Base-by-base conservation (phyloP, 1,140 invertebrate genomes). In the Drosophila funebris region DNA sequence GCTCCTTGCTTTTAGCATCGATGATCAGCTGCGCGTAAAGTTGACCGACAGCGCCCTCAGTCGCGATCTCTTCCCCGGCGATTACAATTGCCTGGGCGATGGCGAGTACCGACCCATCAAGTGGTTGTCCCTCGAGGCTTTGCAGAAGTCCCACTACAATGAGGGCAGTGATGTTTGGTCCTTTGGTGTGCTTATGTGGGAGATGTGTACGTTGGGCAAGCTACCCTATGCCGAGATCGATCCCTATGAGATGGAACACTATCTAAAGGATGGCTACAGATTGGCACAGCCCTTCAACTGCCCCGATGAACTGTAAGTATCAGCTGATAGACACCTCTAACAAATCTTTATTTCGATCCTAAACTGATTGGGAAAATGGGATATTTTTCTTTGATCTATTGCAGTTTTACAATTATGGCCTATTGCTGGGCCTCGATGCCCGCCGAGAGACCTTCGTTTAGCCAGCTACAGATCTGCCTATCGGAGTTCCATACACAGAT, bases 61-160 rank as follows among this genome's bases (percentile, higher is more conserved):
- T 4, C 94, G 97, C 46, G 98, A 99, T 92, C 93, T 99, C 33
- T 99, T 99, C 92, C 96, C 98, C 0, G 95, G 95, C 3, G 98
- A 99, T 91, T 99, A 99, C 92, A 96, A 98, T 90, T 98, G 97
- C 91, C 93, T 98, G 53, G 97, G 97, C 3, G 97, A 99, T 92
- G 98, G 98, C 84, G 97, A 99, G 91, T 98, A 98, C 92, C 94
- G 97, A 68, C 98, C 98, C 7, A 95, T 99, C 64, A 99, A 98
- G 92, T 99, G 98, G 98, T 93, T 99, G 74, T 96, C 97, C 1
- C 93, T 97, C 22, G 98, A 99, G 92, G 95, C 96, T 46, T 92
- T 99, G 43, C 93, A 96, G 9, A 96, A 96, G 81, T 96, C 96
- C 75, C 95, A 95, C 81, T 98, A 97, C 92, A 96, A 96, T 16